phyloP scores from a whole-genome alignment of 2,113 vertebrate species.

The Emydura subglobosa region DNA sequence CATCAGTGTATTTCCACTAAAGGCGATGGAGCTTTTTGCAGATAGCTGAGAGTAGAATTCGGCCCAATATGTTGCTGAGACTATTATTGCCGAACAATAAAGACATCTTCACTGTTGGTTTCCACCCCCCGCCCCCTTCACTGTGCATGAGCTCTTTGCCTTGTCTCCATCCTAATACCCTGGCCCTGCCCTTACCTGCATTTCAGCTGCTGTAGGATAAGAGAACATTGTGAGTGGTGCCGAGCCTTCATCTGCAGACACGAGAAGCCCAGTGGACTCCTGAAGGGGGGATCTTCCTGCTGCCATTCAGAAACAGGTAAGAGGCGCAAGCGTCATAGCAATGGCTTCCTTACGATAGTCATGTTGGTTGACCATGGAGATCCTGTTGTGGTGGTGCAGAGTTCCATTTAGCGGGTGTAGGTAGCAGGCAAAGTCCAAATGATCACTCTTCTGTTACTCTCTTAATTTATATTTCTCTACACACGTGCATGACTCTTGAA shows the following conservation, averaged over 20 bases:
- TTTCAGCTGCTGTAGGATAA: constrained; percentile 88
- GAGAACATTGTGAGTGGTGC: constrained; percentile 83
- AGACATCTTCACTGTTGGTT: neutral
- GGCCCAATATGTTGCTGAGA: neutral
- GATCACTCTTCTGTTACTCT: neutral
- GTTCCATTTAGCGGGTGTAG: neutral
- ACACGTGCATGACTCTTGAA: no score
- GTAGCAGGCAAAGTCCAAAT: neutral
- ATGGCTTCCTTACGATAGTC: neutral
- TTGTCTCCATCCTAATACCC: neutral
- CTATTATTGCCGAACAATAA: neutral
- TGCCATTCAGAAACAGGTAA: constrained; percentile 88
- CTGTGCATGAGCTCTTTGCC: neutral
- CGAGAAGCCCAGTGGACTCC: constrained; percentile 82
- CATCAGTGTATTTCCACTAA: neutral
- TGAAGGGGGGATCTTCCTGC: constrained; percentile 81
- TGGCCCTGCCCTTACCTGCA: rapidly evolving
- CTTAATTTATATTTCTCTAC: neutral
- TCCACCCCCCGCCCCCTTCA: neutral
- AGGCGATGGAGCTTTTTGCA: neutral
- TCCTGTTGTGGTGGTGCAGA: neutral
- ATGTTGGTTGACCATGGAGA: neutral
- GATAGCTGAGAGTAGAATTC: neutral
- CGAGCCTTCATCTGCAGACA: constrained; percentile 74
- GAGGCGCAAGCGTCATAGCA: rapidly evolving